phyloP scores from a whole-genome alignment of 2,888 invertebrate species.

The Cacoxenus indagator region DNA sequence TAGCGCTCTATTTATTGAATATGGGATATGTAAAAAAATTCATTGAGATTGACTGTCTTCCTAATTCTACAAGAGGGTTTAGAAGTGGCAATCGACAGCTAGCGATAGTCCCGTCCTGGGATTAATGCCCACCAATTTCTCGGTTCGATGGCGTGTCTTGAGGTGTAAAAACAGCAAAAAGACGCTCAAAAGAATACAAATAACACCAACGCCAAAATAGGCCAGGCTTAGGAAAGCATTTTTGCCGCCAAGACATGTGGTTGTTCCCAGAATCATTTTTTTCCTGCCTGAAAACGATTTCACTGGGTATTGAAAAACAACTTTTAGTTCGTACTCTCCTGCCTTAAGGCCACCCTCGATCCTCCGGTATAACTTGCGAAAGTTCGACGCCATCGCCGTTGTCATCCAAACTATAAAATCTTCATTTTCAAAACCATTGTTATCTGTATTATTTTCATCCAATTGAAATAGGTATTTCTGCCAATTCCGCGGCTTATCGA shows the following conservation, averaged over 20 bases:
- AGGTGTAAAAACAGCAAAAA: slow-evolving; percentile 3
- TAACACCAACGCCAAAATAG: background rate
- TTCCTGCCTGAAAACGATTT: background rate
- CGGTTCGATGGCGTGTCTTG: background rate
- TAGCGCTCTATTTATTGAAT: background rate
- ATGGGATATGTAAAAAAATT: no score
- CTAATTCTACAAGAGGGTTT: no score
- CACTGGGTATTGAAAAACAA: slow-evolving; percentile 3
- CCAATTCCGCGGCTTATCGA: background rate
- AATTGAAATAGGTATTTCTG: background rate
- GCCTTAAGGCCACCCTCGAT: background rate
- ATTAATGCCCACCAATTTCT: background rate
- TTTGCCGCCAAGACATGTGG: background rate
- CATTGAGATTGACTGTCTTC: no score
- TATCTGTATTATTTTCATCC: slow-evolving; percentile 2
- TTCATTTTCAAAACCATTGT: slow-evolving; percentile 17
- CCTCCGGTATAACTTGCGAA: background rate
- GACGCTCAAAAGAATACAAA: background rate
- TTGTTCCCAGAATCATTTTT: slow-evolving; percentile 11
- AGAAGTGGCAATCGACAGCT: no score
- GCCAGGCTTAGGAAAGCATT: background rate
- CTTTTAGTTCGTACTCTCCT: background rate
- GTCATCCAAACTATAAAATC: slow-evolving; percentile 4
- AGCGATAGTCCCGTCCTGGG: background rate
- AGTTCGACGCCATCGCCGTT: background rate